phyloP scores from a whole-genome alignment of 2,113 vertebrate genomes.

The Miniopterus natalensis region DNA sequence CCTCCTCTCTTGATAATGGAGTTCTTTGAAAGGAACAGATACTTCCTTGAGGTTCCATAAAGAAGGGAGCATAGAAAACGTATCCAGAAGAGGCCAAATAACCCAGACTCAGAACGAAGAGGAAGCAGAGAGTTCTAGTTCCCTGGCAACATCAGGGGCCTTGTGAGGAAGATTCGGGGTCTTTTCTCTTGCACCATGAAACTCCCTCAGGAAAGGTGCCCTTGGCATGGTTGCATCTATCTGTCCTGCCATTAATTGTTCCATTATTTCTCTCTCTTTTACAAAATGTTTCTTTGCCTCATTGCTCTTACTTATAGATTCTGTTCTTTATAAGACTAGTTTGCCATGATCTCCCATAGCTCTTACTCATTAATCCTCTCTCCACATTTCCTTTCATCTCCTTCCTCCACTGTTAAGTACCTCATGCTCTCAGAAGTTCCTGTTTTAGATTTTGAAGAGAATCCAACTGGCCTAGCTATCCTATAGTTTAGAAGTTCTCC shows the following conservation, averaged over 20 bases:
- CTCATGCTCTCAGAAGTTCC: background rate
- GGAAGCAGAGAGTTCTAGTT: background rate
- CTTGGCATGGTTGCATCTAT: background rate
- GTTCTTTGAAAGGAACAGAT: background rate
- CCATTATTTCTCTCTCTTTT: background rate
- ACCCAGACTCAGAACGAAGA: background rate
- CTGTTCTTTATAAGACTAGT: background rate
- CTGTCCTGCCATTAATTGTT: background rate
- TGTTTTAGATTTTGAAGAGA: background rate
- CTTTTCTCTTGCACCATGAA: background rate
- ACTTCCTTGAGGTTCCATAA: background rate
- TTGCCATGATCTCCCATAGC: background rate
- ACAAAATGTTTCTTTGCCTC: background rate
- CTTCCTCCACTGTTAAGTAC: background rate
- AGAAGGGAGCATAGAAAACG: background rate
- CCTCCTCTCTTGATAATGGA: background rate
- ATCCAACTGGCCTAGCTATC: background rate
- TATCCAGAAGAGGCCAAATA: background rate
- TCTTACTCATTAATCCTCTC: background rate
- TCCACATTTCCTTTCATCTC: background rate
- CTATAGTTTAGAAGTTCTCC: background rate
- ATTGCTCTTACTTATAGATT: background rate
- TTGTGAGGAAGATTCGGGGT: background rate
- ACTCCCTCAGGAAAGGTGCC: no score
- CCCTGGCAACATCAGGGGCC: background rate